Evolutionary conservation across 2,888 invertebrate species (phyloP), one percentile per base, ranked within the genome.

Genomic region (Epinotia demarniana): DNA sequence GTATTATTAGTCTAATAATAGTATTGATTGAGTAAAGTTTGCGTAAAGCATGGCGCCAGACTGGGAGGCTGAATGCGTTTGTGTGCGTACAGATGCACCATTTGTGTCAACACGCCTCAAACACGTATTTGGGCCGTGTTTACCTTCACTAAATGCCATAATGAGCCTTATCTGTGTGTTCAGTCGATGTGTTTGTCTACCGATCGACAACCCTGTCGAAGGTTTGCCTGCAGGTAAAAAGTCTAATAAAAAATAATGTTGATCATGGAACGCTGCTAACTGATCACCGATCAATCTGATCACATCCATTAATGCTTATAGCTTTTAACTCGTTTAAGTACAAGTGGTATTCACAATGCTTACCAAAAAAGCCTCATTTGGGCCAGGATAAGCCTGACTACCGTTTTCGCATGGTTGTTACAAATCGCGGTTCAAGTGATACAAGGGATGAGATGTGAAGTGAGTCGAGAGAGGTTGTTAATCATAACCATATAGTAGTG

Each of bases 81-180:
- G 66, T n/a, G 16, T 68, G 69, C 64, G 71, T 62, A 66, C 63
- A 61, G 39, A 74, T 61, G 66, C 66, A 33, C 66, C 83, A 82
- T 79, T 80, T 83, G 81, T 84, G 85, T 87, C 83, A 84, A 86
- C 81, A 82, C 77, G 79, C 57, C 62, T 60, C 70, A 64, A 61
- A 62, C 68, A 73, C 66, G 80, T 81, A 90, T 87, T 88, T 88
- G 85, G 90, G 91, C 85, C 85, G 84, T 93, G 88, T 93, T 92
- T 92, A 85, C 89, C 84, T 86, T 85, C 80, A 84, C 88, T 93
- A 93, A 93, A 93, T 92, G 91, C 90, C 85, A 84, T 92, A 92
- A 92, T 92, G 90, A 90, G 89, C 82, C 85, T 89, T 91, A 90
- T 90, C 89, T 91, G 89, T 91, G 84, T 89, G 84, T 81, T 86